Percentiles rank a stretch among this genome's conserved stretches.
phyloP scores from a whole-genome alignment of 1,140 invertebrate species.

The Chlorops oryzae region DNA sequence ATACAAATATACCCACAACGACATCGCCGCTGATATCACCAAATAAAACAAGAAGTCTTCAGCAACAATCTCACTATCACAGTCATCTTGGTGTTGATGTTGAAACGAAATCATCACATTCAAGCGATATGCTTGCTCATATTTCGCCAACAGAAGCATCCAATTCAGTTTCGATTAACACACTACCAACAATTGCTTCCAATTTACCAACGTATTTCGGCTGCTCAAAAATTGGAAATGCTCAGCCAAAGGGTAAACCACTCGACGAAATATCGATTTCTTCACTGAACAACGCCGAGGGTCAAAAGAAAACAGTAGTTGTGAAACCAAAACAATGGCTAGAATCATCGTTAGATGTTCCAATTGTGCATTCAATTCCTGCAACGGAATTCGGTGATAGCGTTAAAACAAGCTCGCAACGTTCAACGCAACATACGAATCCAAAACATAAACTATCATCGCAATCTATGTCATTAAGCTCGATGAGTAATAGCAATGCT shows the following conservation, averaged over 20 bases:
- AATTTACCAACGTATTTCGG: neutral
- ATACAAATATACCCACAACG: conserved; percentile 33
- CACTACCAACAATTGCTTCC: neutral
- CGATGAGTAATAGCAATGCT: conserved; percentile 23
- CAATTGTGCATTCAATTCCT: conserved; percentile 34
- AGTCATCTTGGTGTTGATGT: neutral
- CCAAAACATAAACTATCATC: conserved; percentile 28
- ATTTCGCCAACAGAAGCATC: neutral
- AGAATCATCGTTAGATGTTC: conserved; percentile 52
- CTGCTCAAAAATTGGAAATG: neutral
- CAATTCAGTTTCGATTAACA: no score
- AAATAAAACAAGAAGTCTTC: conserved; percentile 17
- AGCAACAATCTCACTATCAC: neutral
- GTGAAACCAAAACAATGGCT: conserved; percentile 49
- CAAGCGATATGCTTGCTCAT: conserved; percentile 37
- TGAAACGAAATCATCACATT: conserved; percentile 27
- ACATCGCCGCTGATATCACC: conserved; percentile 25
- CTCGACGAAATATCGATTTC: conserved; percentile 38
- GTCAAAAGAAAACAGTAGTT: conserved; percentile 27
- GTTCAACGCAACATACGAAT: no score
- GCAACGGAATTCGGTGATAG: neutral
- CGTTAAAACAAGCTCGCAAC: neutral
- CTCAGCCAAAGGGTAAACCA: conserved; percentile 9
- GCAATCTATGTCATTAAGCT: conserved; percentile 42
- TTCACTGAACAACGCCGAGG: conserved; percentile 16